Evolutionary conservation across 2,888 invertebrate genomes (phyloP).

Genomic region (Thyatira batis): DNA sequence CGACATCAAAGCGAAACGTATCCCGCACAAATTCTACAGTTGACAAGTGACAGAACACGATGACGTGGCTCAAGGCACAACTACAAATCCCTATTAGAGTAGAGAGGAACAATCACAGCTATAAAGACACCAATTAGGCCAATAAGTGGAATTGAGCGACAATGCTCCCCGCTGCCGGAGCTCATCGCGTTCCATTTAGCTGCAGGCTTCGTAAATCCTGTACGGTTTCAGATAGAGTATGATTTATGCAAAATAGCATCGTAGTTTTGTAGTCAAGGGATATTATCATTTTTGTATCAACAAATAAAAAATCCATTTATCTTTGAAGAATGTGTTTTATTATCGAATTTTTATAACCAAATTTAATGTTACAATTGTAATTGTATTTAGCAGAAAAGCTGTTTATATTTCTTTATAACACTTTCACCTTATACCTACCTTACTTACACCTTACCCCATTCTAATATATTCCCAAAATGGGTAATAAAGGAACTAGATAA

Average conservation of each 20-base stretch:
- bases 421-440: too few relatives aligned
- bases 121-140: slow-evolving; percentile 4
- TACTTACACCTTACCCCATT: too few relatives aligned
- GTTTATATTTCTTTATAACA: too few relatives aligned
- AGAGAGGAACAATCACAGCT: neutral
- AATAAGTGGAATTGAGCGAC: slow-evolving; percentile 1
- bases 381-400: too few relatives aligned
- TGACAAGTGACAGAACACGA: neutral
- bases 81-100: neutral
- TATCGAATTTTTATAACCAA: too few relatives aligned
- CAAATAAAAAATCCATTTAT: too few relatives aligned
- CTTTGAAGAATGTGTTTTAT: too few relatives aligned
- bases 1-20: neutral
- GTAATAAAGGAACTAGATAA: neutral
- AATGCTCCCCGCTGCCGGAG: neutral
- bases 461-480: too few relatives aligned
- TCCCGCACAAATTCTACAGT: neutral
- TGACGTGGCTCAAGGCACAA: neutral
- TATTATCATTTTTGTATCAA: too few relatives aligned
- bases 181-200: neutral
- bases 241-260: neutral
- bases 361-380: too few relatives aligned
- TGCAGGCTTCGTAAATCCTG: neutral
- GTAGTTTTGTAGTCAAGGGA: too few relatives aligned
- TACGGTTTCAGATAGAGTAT: neutral